Base-by-base conservation (phyloP, 2,113 vertebrate genomes). In the Ondatra zibethicus region DNA sequence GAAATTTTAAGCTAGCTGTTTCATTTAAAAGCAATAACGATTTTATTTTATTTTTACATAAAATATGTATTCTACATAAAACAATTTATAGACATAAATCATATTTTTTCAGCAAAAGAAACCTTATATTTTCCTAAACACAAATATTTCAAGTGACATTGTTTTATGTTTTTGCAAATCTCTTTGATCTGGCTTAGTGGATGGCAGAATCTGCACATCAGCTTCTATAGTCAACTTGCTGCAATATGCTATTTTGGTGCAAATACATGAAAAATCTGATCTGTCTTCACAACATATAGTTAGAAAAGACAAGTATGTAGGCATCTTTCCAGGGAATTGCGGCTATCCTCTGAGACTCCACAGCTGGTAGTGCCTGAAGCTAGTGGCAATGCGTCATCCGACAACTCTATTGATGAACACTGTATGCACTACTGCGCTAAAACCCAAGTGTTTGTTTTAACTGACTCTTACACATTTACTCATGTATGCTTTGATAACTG, bases 131-230 rank as follows among this genome's bases (percentile, higher is more conserved):
- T 89, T 86, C 39, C 47, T 36, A 89, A 66, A 94, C 45, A 96
- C 75, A 96, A 94, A 86, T 91, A 91, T 76, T 88, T 73, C 63
- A 86, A 96, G 21, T 86, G 52, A 58, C 58, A 93, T 14, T 87
- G 55, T 76, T 97, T 96, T 68, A 27, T 66, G 66, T 77, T 95
- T 91, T 91, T 89, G 33, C 25, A 93, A 86, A 91, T 97, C 45
- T 86, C 33, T 84, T 95, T 52, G 77, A 72, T 95, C 66, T 97
- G 92, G 52, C 39, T 93, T 96, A 93, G 89, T 87, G 95, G 77
- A 89, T 36, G 75, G 73, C 33, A 73, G 58, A 89, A 92, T 89
- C 87, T 61, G 95, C 47, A 8, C 72, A 82, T 77, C 50, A 89
- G 55, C 36, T 92, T 95, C 39, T 58, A 19, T 36, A 93, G 77